Percentiles rank a stretch among this genome's conserved stretches.
phyloP scores from a whole-genome alignment of 2,888 invertebrate species.

The Lumbricus terrestris region DNA sequence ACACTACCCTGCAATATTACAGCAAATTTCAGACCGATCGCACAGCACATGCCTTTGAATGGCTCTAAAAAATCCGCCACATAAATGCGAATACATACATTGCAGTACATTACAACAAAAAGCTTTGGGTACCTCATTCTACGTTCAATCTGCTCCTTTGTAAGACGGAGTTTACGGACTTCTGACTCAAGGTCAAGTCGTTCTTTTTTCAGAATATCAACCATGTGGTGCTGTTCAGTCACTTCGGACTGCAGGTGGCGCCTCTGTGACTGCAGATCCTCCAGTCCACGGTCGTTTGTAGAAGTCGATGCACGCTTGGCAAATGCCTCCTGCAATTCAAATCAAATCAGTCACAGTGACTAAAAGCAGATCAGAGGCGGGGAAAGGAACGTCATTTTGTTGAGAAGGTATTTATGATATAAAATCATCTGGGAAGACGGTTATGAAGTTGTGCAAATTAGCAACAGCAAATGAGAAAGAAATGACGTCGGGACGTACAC shows the following conservation, averaged over 20 bases:
- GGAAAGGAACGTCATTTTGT: background rate
- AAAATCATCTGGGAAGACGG: background rate
- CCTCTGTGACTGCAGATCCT: slow-evolving; percentile 47
- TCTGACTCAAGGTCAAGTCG: slow-evolving; percentile 48
- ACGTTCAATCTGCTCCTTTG: slow-evolving; percentile 45
- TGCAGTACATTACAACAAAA: background rate
- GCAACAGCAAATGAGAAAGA: background rate
- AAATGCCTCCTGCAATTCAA: slow-evolving; percentile 44
- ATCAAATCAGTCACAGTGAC: background rate
- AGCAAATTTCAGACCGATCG: background rate
- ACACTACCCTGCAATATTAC: background rate
- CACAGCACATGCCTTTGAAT: too few relatives aligned
- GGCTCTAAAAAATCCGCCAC: background rate
- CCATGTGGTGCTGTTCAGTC: slow-evolving; percentile 42
- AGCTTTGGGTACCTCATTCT: slow-evolving; percentile 43
- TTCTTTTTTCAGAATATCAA: slow-evolving; percentile 48
- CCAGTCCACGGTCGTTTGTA: slow-evolving; percentile 45
- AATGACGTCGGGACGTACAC: too few relatives aligned
- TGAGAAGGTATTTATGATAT: background rate
- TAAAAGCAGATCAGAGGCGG: too few relatives aligned
- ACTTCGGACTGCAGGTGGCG: slow-evolving; percentile 52
- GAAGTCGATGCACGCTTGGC: slow-evolving; percentile 38
- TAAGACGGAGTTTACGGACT: slow-evolving; percentile 48
- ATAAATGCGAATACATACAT: background rate
- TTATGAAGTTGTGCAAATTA: background rate